Percentiles rank a stretch among this genome's conserved stretches.
These are phyloP conservation scores for Sialia sialis DNA, from an alignment of 2,113 vertebrate species.

Conservation along the genomic window DNA sequence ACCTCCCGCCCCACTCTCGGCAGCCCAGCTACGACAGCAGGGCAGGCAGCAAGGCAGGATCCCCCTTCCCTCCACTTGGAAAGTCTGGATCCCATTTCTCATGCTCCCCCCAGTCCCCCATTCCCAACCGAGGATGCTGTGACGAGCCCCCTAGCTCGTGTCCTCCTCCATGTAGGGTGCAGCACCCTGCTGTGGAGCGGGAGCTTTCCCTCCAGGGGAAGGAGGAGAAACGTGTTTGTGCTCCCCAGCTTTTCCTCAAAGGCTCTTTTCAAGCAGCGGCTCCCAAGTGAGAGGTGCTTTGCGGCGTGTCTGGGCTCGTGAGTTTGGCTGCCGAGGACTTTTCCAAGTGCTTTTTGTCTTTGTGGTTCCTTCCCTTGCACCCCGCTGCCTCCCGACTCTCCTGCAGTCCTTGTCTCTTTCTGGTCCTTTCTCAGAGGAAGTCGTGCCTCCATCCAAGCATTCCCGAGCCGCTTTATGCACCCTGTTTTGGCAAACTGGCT, in stretches of 20 bases:
- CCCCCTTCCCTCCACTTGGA: neutral
- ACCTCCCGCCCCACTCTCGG: too few species aligned
- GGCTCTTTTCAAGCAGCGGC: neutral
- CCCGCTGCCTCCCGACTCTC: neutral
- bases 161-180: neutral
- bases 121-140: neutral
- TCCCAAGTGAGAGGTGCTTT: neutral
- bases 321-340: slow-evolving; percentile 17
- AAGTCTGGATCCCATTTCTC: neutral
- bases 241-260: slow-evolving; percentile 33
- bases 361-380: neutral
- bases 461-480: neutral
- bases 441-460: neutral
- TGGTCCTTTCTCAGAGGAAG: neutral
- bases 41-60: neutral
- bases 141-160: neutral
- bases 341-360: neutral
- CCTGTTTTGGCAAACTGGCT: neutral
- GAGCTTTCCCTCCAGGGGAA: neutral
- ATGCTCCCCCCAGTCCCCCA: fast-evolving
- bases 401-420: neutral
- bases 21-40: neutral
- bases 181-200: neutral
- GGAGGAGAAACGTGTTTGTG: slow-evolving; percentile 7
- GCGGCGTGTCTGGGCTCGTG: slow-evolving; percentile 1